A percentile compares a stretch with the other conserved stretches of the same genome.
Conservation (phyloP, 2,888 invertebrate genomes). For the Nemurella pictetii region DNA sequence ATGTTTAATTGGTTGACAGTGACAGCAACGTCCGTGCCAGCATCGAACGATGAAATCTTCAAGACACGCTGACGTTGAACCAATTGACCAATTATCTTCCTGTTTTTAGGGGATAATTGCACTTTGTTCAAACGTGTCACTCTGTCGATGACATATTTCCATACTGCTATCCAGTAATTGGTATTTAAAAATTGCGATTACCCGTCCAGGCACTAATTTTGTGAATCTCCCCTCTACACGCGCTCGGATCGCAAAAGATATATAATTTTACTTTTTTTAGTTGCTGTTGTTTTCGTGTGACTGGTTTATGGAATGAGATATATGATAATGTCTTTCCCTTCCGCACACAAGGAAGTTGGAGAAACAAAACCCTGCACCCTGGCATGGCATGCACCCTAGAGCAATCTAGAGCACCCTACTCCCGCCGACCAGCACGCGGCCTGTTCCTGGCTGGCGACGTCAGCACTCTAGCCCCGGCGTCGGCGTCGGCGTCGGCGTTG, state of each 20-base stretch:
- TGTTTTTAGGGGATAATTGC: neutral
- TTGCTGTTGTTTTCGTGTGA: too few relatives aligned
- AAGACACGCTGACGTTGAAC: neutral
- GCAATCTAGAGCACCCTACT: neutral
- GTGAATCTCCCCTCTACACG: too few relatives aligned
- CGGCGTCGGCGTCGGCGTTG: neutral
- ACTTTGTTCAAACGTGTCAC: neutral
- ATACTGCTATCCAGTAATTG: neutral
- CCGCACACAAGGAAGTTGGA: neutral
- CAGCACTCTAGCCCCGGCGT: too few relatives aligned
- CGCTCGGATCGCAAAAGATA: too few relatives aligned
- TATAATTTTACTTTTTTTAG: too few relatives aligned
- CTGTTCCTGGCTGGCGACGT: neutral
- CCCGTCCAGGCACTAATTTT: neutral
- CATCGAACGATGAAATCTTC: neutral
- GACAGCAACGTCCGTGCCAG: neutral
- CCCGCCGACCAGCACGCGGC: neutral
- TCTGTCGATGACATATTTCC: neutral
- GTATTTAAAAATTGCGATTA: neutral
- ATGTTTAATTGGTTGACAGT: neutral
- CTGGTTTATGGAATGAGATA: neutral
- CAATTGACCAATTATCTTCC: neutral
- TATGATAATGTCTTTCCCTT: neutral
- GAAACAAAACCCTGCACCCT: neutral
- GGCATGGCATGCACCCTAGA: neutral